Evolutionary conservation across 2,797 vertebrate genomes (phyloP).

Genomic region (Ficedula albicollis): DNA sequence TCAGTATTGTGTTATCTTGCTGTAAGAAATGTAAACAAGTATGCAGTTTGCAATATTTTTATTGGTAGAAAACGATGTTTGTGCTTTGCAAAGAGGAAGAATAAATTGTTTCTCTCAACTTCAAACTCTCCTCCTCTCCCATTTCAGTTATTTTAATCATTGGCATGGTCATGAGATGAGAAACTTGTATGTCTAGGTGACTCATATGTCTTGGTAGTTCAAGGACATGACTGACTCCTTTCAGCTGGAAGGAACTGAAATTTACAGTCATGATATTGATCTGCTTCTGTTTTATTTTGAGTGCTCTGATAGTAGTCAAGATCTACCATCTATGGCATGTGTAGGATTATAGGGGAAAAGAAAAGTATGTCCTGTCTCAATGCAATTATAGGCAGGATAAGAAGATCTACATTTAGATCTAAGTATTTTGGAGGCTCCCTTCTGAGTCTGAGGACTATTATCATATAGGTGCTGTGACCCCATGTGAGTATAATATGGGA

Average conservation of each 20-base stretch:
- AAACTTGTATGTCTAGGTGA: not conserved
- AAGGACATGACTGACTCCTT: not conserved
- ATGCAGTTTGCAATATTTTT: not conserved
- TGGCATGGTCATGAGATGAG: not conserved
- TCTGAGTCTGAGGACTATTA: not conserved
- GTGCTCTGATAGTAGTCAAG: not conserved
- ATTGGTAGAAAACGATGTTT: not conserved
- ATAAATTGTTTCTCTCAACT: not conserved
- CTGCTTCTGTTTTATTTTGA: not conserved
- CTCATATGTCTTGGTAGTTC: not conserved
- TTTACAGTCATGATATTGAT: not conserved
- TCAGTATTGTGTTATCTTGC: not conserved
- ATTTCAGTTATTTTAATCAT: not conserved
- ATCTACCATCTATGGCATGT: not conserved
- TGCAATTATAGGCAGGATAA: not conserved
- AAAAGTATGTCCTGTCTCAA: not conserved
- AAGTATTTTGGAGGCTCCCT: not conserved
- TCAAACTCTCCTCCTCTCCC: not conserved
- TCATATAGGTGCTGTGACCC: not conserved
- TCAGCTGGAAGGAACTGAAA: not conserved
- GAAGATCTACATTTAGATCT: not conserved
- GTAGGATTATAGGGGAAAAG: not conserved
- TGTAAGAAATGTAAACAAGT: not conserved
- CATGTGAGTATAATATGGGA: not conserved
- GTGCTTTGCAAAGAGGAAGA: not conserved